phyloP scores from a whole-genome alignment of 2,888 invertebrate genomes.

The Nomada goodeniana region DNA sequence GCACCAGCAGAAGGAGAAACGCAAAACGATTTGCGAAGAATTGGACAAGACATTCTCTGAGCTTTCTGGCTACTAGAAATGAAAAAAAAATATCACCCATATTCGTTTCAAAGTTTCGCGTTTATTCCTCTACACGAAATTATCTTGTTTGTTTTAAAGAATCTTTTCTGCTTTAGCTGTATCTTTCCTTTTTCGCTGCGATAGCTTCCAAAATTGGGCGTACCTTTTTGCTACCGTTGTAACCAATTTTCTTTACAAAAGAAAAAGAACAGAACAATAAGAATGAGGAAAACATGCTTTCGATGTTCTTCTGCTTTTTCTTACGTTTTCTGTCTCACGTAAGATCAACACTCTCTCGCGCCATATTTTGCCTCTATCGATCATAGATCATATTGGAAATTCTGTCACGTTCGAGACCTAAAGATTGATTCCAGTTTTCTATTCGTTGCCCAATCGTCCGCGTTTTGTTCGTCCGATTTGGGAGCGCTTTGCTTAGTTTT shows the following conservation, averaged over 20 bases:
- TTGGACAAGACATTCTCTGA: constrained; percentile 98
- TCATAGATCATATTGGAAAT: constrained; percentile 7
- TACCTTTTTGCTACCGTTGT: constrained; percentile 1
- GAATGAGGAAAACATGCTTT: constrained; percentile 1
- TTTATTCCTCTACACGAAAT: constrained; percentile 29
- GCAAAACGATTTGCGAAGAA: constrained; percentile 99
- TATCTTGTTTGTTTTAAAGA: constrained; percentile 23
- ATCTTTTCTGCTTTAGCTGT: constrained; percentile 50
- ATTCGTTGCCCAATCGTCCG: not conserved
- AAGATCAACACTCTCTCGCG: not conserved
- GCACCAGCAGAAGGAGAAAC: constrained; percentile 93
- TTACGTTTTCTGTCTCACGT: not conserved
- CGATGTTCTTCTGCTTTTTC: constrained; percentile 5
- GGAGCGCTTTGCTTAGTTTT: constrained; percentile 53
- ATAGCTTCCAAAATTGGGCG: constrained; percentile 46
- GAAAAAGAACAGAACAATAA: not conserved
- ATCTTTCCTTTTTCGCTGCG: constrained; percentile 28
- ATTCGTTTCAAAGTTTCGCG: constrained; percentile 38
- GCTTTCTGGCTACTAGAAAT: constrained; percentile 97
- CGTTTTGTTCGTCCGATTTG: constrained; percentile 31
- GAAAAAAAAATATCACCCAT: constrained; percentile 38
- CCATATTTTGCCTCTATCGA: not conserved
- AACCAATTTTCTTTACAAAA: constrained; percentile 3
- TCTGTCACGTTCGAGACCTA: not conserved
- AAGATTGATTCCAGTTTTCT: not conserved